Evolutionary conservation across 2,888 invertebrate species (phyloP), one percentile per base, ranked within the genome.

Genomic region (Pseudanteris insignis): DNA sequence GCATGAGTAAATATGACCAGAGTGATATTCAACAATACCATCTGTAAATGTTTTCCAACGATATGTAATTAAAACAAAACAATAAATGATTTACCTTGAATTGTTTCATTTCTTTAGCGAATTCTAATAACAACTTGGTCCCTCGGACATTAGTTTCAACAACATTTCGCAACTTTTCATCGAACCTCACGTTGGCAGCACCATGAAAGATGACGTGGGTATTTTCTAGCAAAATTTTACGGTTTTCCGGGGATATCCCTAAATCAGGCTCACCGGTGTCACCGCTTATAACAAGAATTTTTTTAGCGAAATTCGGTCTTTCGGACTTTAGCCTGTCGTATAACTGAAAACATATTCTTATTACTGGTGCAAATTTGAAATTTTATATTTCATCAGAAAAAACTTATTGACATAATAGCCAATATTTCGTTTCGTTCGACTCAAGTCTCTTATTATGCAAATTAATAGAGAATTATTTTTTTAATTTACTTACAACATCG

Each of bases 171-270:
- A 92, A 77, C 21, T 84, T 84, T 71, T 90, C 90, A 71, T 90
- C 89, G 71, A 91, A 92, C 66, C 86, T 83, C 6, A 91, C 87
- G 0, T 89, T 89, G 1, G 90, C 91, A 0, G 91, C 91, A 21
- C 86, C 86, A 73, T 92, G 91, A 74, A 92, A 86, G 8, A 92
- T 85, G 8, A 89, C 81, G 40, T 83, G 80, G 0, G 88, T 85
- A 59, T 86, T 83, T n/a, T 84, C 77, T 8, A 70, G 69, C 7
- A 86, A 63, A 5, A 73, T 66, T 32, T 80, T 68, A 44, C 84
- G 83, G 66, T 85, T 82, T 24, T 83, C 79, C 1, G 73, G 67
- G 14, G 80, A 81, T 10, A 86, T 66, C 2, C 85, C 86, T 15
- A 86, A 71, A 62, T 83, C 81, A 1, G 81, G 80, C 34, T 77